Conservation (phyloP, 2,797 vertebrate genomes). For the Benthosema pterotum region DNA sequence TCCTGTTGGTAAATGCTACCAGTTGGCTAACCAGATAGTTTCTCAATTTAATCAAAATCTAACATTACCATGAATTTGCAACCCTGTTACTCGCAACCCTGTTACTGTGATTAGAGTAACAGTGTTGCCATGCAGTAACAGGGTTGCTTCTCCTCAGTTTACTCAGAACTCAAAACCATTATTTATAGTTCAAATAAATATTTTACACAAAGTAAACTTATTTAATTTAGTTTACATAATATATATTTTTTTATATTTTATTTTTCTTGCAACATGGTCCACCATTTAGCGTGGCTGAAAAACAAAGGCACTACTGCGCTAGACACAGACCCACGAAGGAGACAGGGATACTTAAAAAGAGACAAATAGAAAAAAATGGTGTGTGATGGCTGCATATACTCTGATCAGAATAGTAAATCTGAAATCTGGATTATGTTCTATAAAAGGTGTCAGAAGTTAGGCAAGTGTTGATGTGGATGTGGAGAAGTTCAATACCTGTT, state of each 20-base stretch:
- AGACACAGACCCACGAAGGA: conserved; percentile 17
- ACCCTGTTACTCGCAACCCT: conserved; percentile 4
- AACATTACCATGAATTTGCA: no score
- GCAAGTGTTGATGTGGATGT: no score
- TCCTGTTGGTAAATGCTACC: no score
- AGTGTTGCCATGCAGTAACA: conserved; percentile 13
- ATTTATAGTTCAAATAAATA: conserved; percentile 14
- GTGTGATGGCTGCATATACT: no score
- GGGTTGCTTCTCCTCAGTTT: neutral
- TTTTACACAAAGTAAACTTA: neutral
- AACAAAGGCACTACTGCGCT: conserved; percentile 21
- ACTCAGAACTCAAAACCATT: conserved; percentile 6
- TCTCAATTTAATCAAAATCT: no score
- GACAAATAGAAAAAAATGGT: neutral
- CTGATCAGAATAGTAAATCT: no score
- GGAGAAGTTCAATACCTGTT: conserved; percentile 7
- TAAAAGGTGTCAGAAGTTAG: no score
- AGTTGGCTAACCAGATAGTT: no score
- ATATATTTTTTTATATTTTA: conserved; percentile 3
- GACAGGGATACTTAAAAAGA: conserved; percentile 15
- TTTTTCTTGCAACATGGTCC: neutral
- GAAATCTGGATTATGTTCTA: no score
- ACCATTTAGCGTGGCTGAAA: conserved; percentile 19
- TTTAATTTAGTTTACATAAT: conserved; percentile 25
- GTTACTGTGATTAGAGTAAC: conserved; percentile 19